A percentile compares a stretch with the other conserved stretches of the same genome.
Evolutionary conservation across 2,888 invertebrate species (phyloP).

Genomic region (Pinctada fucata): DNA sequence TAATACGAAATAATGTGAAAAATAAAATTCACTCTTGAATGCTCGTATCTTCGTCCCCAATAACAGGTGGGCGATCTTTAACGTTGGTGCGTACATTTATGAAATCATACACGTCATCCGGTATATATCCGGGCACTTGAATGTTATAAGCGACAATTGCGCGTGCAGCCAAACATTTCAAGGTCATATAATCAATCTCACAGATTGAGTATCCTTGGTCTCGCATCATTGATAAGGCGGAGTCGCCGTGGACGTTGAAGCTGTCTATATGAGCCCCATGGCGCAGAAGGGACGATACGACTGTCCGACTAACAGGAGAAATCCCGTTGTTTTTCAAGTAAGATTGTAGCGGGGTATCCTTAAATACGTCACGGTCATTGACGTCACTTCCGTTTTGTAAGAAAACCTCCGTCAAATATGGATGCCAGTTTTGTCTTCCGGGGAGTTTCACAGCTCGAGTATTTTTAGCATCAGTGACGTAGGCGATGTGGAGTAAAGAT

Average conservation of each 20-base stretch:
- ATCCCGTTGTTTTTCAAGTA: slow-evolving; percentile 13
- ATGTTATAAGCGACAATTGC: slow-evolving; percentile 22
- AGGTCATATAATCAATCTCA: slow-evolving; percentile 24
- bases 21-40: no score
- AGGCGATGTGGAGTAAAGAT: slow-evolving; percentile 1
- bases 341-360: slow-evolving; percentile 31
- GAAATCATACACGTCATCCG: slow-evolving; percentile 16
- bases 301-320: slow-evolving; percentile 1
- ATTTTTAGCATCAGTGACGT: not conserved
- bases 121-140: slow-evolving; percentile 12
- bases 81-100: slow-evolving; percentile 14
- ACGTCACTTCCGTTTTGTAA: slow-evolving; percentile 29
- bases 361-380: slow-evolving; percentile 28
- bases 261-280: slow-evolving; percentile 34
- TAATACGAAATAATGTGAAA: no score
- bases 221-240: slow-evolving; percentile 21
- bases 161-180: slow-evolving; percentile 34
- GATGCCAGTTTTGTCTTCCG: slow-evolving; percentile 24
- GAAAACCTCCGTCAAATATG: slow-evolving; percentile 25
- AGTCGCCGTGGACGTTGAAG: slow-evolving; percentile 17
- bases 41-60: no score
- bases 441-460: not conserved
- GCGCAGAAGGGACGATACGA: slow-evolving; percentile 19
- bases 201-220: slow-evolving; percentile 14
- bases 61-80: not conserved